phyloP scores from a whole-genome alignment of 2,888 invertebrate species.

The Drosophila prostipennis region DNA sequence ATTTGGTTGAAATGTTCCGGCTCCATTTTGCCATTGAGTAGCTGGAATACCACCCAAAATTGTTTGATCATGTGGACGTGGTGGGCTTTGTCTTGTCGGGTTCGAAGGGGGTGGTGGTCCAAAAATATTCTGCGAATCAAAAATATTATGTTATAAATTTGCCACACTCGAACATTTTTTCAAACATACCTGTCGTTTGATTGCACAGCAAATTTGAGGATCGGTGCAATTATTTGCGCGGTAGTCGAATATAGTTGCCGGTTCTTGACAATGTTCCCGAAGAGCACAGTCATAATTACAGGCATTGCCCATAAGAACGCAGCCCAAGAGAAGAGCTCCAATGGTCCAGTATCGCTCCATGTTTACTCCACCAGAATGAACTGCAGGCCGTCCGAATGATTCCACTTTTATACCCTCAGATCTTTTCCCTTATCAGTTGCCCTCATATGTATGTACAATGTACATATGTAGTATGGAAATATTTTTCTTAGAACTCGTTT shows the following conservation, averaged over 20 bases:
- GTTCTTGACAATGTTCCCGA: not conserved
- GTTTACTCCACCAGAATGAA: not conserved
- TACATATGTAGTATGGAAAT: too few species aligned
- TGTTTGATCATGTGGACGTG: not conserved
- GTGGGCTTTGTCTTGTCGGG: not conserved
- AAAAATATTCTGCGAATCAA: not conserved
- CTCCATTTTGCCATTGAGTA: not conserved
- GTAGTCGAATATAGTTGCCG: not conserved
- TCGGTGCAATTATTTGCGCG: rapidly evolving
- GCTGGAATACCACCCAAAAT: not conserved
- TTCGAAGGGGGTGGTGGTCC: not conserved
- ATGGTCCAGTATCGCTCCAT: not conserved
- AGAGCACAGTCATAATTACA: not conserved
- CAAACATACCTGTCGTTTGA: not conserved
- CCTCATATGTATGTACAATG: too few species aligned
- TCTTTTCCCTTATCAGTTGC: not conserved
- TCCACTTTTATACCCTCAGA: not conserved
- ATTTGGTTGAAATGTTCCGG: not conserved
- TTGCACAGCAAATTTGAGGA: not conserved
- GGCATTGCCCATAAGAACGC: not conserved
- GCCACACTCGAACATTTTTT: not conserved
- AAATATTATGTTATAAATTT: not conserved
- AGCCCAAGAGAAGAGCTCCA: conserved; percentile 1
- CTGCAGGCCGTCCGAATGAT: not conserved
- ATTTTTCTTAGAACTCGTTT: too few species aligned